Base-by-base conservation (phyloP, 2,888 invertebrate species). In the Leucozona laternaria region DNA sequence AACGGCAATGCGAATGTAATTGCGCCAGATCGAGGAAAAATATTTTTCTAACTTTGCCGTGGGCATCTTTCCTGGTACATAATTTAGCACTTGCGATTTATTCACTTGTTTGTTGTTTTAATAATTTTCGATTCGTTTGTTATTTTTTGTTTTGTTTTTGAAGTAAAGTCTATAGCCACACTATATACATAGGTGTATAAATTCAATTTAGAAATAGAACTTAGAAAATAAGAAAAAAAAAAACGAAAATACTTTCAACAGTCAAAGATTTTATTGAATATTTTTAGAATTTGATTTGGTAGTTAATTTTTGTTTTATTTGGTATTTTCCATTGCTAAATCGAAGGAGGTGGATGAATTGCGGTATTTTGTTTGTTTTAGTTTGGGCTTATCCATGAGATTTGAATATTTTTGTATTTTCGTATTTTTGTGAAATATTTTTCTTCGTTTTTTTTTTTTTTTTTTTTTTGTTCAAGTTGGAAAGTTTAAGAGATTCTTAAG, bases 41-140 rank as follows among this genome's bases (percentile, higher is more conserved):
- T 82, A 70, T 86, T 82, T 82, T 80, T 85, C 58, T 75, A 64
- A 70, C 70, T 79, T 79, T 79, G 62, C 71, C 20, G 64, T 31
- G 64, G 31, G 55, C 64, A 68, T 60, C 43, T 77, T 77, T 71
- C 62, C 70, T 75, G 81, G 78, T 82, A 86, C 78, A 86, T 86
- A 86, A 86, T 86, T 86, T 86, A 86, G 77, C 82, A 86, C 86
- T 86, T 86, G 82, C 86, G 82, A 86, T 86, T 86, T 86, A 86
- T 86, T 86, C 82, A 86, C 86, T 86, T 86, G 86, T 86, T 86
- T 86, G 86, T 82, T 86, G 81, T 81, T 86, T 86, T 86, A 86
- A 86, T 86, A 86, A 86, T 86, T 84, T 80, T 85, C 53, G 50
- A 71, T 84, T 71, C 66, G 66, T 71, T 79, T 55, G 79, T 57